Percentiles rank a stretch among this genome's conserved stretches.
phyloP scores from a whole-genome alignment of 2,113 vertebrate genomes.

The Pyxicephalus adspersus region DNA sequence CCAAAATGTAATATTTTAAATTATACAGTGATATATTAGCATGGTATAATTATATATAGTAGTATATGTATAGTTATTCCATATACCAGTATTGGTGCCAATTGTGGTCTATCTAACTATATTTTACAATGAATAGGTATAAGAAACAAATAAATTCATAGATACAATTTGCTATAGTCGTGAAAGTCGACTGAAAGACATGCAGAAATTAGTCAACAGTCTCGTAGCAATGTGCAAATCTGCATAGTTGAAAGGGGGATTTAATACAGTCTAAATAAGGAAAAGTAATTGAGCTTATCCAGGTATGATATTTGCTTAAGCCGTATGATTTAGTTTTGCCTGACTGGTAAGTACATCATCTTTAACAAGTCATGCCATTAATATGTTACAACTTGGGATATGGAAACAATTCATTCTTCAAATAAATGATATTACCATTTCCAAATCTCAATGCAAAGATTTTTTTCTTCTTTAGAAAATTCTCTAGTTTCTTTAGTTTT shows the following conservation, averaged over 20 bases:
- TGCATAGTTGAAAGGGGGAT: conserved; percentile 15
- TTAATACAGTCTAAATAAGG: conserved; percentile 60
- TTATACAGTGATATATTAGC: too few species aligned
- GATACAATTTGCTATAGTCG: neutral
- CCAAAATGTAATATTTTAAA: too few species aligned
- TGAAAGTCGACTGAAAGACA: neutral
- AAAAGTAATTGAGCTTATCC: conserved; percentile 35
- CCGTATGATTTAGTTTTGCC: conserved; percentile 60
- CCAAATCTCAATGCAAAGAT: conserved; percentile 54
- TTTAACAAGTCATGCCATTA: conserved; percentile 58
- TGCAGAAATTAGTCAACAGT: neutral
- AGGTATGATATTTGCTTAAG: conserved; percentile 56
- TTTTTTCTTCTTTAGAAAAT: conserved; percentile 54
- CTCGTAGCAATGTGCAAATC: neutral
- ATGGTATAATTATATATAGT: too few species aligned
- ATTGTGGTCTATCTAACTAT: too few species aligned
- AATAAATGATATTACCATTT: conserved; percentile 39
- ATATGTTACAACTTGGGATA: conserved; percentile 39
- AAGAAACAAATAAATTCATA: neutral
- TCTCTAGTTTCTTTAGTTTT: conserved; percentile 5
- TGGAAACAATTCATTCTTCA: conserved; percentile 48
- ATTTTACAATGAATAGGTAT: too few species aligned
- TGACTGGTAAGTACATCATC: conserved; percentile 54
- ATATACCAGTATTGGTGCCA: too few species aligned
- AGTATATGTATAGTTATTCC: too few species aligned